These are phyloP conservation scores for Threskiornis aethiopicus DNA, from an alignment of 2,797 vertebrate species.

Conservation along the genomic window DNA sequence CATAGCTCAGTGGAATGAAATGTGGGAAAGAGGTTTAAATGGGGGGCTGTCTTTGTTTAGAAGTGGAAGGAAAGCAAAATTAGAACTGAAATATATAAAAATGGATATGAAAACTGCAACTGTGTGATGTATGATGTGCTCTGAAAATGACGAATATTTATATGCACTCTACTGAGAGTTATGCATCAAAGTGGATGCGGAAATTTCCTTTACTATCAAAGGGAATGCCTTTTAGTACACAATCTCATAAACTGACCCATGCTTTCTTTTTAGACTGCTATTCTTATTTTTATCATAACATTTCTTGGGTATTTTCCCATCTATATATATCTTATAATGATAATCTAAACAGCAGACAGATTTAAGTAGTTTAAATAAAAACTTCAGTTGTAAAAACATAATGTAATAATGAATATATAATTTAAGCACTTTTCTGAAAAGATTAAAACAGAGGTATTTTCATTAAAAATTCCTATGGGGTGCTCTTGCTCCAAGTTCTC, in stretches of 20 bases:
- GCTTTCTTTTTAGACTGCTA: not conserved
- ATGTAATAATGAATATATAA: not conserved
- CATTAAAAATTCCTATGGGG: not conserved
- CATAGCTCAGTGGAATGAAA: not conserved
- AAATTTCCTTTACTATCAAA: slow-evolving; percentile 34
- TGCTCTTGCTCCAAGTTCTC: not conserved
- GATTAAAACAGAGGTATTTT: not conserved
- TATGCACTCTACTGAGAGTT: not conserved
- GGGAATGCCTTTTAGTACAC: not conserved
- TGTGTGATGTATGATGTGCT: slow-evolving; percentile 36
- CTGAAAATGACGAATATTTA: slow-evolving; percentile 18
- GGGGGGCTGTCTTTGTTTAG: not conserved
- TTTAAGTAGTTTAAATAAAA: not conserved
- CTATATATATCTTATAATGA: not conserved
- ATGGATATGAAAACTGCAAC: not conserved
- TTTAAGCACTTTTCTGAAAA: not conserved
- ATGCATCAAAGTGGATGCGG: not conserved
- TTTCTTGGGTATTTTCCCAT: slow-evolving; percentile 31
- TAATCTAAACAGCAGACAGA: not conserved
- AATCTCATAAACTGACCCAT: not conserved
- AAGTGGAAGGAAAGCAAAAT: not conserved
- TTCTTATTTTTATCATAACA: slow-evolving; percentile 2
- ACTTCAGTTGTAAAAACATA: not conserved
- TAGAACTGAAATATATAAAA: slow-evolving; percentile 11
- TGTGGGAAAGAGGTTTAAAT: not conserved